Evolutionary conservation across 92 coral and sea anemone genomes (phyloP).

Genomic region (Actinernus sp.): DNA sequence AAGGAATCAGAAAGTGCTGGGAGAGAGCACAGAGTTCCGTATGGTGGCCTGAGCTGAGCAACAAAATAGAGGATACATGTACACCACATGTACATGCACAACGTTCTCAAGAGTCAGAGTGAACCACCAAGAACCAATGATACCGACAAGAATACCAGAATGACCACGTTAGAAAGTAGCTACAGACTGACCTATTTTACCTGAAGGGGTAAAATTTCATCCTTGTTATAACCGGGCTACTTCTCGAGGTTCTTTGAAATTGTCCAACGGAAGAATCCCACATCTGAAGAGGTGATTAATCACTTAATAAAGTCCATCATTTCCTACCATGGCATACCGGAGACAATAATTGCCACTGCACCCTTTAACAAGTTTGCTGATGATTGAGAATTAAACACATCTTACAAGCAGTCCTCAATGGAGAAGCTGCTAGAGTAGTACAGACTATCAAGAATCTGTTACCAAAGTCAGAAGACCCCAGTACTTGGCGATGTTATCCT

Average conservation of each 20-base stretch:
- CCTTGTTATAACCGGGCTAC: neutral
- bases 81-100: conserved; percentile 24
- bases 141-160: conserved; percentile 42
- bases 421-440: conserved; percentile 36
- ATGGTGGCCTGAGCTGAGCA: conserved; percentile 64
- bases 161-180: conserved; percentile 60
- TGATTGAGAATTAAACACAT: neutral
- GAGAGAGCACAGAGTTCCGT: conserved; percentile 61
- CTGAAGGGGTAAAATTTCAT: conserved; percentile 26
- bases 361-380: neutral
- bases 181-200: conserved; percentile 46
- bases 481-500: too few relatives aligned
- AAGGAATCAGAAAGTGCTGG: conserved; percentile 54
- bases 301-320: neutral
- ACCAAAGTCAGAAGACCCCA: conserved; percentile 41
- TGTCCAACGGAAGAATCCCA: neutral
- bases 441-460: conserved; percentile 27
- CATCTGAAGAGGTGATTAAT: conserved; percentile 2
- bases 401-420: conserved; percentile 18
- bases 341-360: neutral
- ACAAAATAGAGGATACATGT: conserved; percentile 28
- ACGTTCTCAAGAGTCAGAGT: conserved; percentile 22
- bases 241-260: conserved; percentile 1
- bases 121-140: too few relatives aligned
- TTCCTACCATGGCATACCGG: neutral